Evolutionary conservation across 2,797 vertebrate species (phyloP).

Genomic region (Sebastes baramenuke): DNA sequence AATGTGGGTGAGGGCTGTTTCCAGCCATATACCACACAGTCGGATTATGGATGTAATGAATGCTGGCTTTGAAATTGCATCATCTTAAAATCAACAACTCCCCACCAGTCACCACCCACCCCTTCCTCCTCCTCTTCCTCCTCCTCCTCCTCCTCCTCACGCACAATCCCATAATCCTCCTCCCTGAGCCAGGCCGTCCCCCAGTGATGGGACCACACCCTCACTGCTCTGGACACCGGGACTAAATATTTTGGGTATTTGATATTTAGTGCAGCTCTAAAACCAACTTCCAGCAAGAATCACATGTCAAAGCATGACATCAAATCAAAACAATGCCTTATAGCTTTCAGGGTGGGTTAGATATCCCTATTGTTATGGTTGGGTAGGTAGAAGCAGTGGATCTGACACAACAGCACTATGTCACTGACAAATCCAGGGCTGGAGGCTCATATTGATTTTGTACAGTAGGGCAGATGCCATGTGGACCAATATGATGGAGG

Average conservation of each 20-base stretch:
- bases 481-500: background rate
- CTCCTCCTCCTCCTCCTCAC: background rate
- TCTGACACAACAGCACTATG: background rate
- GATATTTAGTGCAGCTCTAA: background rate
- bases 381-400: background rate
- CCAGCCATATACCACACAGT: constrained; percentile 1
- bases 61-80: constrained; percentile 31
- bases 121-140: background rate
- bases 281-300: background rate
- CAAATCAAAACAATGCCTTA: background rate
- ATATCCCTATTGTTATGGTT: background rate
- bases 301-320: background rate
- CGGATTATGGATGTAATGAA: constrained; percentile 43
- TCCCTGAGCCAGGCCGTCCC: constrained; percentile 9
- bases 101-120: background rate
- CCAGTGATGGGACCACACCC: constrained; percentile 29
- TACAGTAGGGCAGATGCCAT: background rate
- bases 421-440: background rate
- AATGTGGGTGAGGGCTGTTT: constrained; percentile 14
- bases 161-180: constrained; percentile 43
- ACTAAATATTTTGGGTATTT: constrained; percentile 30
- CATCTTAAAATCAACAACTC: constrained; percentile 37
- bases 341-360: background rate
- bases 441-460: background rate
- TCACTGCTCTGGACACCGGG: background rate